Base-by-base conservation (phyloP, 2,888 invertebrate species). In the Dryadula phaetusa region DNA sequence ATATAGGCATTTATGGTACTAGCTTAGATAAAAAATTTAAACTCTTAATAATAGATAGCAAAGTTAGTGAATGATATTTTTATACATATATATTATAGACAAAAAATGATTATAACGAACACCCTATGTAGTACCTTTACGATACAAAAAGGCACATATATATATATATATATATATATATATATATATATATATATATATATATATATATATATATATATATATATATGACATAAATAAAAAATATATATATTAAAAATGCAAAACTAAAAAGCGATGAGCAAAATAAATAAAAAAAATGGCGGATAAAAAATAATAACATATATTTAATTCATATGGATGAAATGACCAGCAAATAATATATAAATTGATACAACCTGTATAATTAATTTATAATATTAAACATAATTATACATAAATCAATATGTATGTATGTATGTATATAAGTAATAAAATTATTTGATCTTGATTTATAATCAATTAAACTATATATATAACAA, bases 341-440 rank as follows among this genome's bases (percentile, higher is more conserved):
- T 84, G 87, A 80, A 74, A 83, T 86, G 90, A 77, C 80, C 87
- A 86, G 91, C 90, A 91, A 90, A 90, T 85, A 79, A 91, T 87
- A 88, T 71, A 84, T 84, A 86, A 85, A 64, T 47, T 34, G n/a
- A 64, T 61, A 63, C 54, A 56, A 20, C 18, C n/a, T 56, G 37
- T 37, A 22, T 40, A 40, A 2, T 22, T n/a, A 16, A 6, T n/a
- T 18, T 20, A 54, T 12, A 54, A 47, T 14, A 28, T 52, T 60
- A 18, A 54, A 47, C 5, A 28, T 52, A 44, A 18, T 60, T 16
- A 49, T 28, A 49, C 16, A 49, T 22, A 49, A 49, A 37, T 4
- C n/a, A n/a, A n/a, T n/a, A n/a, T n/a, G n/a, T n/a, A 28, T 6
- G 28, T 22, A 22, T 22, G 47, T 47, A 20, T 22, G 40, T 40